Base-by-base conservation (phyloP, 2,113 vertebrate species). In the Pteruthius melanotis region DNA sequence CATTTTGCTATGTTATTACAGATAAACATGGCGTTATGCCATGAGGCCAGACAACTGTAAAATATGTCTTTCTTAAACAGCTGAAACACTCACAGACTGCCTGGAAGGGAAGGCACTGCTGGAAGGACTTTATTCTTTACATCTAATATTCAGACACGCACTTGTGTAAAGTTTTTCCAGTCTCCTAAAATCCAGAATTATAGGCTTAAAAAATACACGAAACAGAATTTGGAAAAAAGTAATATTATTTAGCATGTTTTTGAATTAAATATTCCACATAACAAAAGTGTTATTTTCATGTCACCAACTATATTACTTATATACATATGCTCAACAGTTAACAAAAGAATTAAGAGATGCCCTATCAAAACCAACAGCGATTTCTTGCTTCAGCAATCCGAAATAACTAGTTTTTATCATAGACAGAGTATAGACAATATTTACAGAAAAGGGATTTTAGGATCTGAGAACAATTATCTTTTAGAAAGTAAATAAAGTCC, bases 191-290 rank as follows among this genome's bases (percentile, higher is more conserved):
- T 70, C 33, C 59, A 65, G 5, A 88, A 42, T 56, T 7, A 59
- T 86, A 78, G 42, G 18, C 24, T 93, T 94, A 97, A 93, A 96
- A 97, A 97, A 97, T 74, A 98, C 97, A 98, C 61, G 10, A 97
- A 97, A 94, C 93, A 87, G 52, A 68, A 91, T 96, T 98, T 98
- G 97, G 60, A 97, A 98, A 97, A 97, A 98, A 96, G 96, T 97
- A 97, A 52, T 98, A 98, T 98, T 98, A 98, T 98, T 98, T 98
- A 97, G 97, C 96, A 98, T 96, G 97, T 95, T 97, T 97, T 95
- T 98, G 97, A 97, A 95, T 98, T 98, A 98, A 98, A 98, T 98
- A 98, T 98, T 98, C 95, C 97, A 98, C 98, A 97, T 97, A 98
- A 98, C 98, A 97, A 97, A 98, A 98, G 90, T 95, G 94, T 96